Base-by-base conservation (phyloP, 2,113 vertebrate genomes). In the Misgurnus mizolepis region DNA sequence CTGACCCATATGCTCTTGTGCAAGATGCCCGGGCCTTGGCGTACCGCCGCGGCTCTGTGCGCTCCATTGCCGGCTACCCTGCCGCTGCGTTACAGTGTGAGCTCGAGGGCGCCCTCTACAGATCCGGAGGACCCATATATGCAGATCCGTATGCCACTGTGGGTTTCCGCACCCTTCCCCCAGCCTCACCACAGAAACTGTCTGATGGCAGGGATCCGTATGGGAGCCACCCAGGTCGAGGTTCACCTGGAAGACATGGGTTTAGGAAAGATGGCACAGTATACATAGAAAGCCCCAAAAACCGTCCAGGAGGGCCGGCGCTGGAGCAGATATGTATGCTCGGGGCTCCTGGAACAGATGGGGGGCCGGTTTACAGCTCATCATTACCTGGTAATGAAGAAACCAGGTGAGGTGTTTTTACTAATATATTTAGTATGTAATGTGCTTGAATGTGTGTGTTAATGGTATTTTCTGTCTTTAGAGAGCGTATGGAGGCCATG, bases 401-500 rank as follows among this genome's bases (percentile, higher is more conserved):
- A 82, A 99, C 97, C 0, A 95, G 97, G 97, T 98, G 83, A 91
- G 86, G 41, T 18, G 8, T 49, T 12, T 15, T 15, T 40, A 9
- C 15, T 11, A 10, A 22, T 76, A 6, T 47, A 9, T 45, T 2
- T 73, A 4, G 1, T 27, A 22, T 41, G 1, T 6, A 43, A 22
- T 69, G 27, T 67, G 8, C 15, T 27, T 49, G 14, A 79, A 41
- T 66, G 41, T 74, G 41, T 67, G 60, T 73, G 10, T 47, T 34
- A 67, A 53, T 78, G 22, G 66, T 61, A 17, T 68, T 69, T 39
- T 39, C 8, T 78, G 39, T 11, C 78, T 58, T 41, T 62, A 97
- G 97, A 89, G 97, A 98, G 82, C 92, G 97, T 4, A 99, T 99
- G 97, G 97, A 99, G 86, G 97, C 95, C 1, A 99, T 99, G 97